phyloP scores from a whole-genome alignment of 2,113 vertebrate species.

The Scalopus aquaticus region DNA sequence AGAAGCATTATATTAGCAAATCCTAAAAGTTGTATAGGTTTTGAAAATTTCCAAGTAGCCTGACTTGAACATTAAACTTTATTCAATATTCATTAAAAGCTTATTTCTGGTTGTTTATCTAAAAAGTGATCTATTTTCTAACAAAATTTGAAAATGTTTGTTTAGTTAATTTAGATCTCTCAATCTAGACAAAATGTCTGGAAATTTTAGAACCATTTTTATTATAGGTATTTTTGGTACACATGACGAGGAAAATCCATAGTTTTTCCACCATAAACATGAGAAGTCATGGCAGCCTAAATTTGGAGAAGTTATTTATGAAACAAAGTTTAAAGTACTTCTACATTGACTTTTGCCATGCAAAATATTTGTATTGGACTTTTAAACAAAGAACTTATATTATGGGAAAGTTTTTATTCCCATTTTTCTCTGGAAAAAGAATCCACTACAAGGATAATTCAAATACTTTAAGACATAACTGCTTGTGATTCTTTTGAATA shows the following conservation, averaged over 20 bases:
- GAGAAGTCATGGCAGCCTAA: conserved; percentile 61
- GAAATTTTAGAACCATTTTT: conserved; percentile 53
- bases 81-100: neutral
- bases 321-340: conserved; percentile 62
- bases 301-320: conserved; percentile 73
- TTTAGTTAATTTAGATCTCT: conserved; percentile 32
- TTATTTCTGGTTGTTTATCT: conserved; percentile 29
- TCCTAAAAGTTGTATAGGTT: neutral
- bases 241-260: conserved; percentile 62
- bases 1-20: neutral
- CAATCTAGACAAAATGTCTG: conserved; percentile 54
- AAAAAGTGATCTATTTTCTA: conserved; percentile 16
- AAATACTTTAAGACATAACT: conserved; percentile 55
- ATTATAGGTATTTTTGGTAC: conserved; percentile 61
- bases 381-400: conserved; percentile 65
- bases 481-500: neutral
- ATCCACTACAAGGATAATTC: conserved; percentile 35
- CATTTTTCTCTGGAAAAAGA: conserved; percentile 56
- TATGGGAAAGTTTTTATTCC: conserved; percentile 65
- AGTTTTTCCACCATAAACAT: conserved; percentile 47
- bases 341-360: conserved; percentile 59
- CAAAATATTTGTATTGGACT: conserved; percentile 74
- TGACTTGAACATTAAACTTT: conserved; percentile 18
- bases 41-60: neutral
- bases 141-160: conserved; percentile 44